Conservation (phyloP, 2,113 vertebrate genomes). For the Thamnophis sirtalis region DNA sequence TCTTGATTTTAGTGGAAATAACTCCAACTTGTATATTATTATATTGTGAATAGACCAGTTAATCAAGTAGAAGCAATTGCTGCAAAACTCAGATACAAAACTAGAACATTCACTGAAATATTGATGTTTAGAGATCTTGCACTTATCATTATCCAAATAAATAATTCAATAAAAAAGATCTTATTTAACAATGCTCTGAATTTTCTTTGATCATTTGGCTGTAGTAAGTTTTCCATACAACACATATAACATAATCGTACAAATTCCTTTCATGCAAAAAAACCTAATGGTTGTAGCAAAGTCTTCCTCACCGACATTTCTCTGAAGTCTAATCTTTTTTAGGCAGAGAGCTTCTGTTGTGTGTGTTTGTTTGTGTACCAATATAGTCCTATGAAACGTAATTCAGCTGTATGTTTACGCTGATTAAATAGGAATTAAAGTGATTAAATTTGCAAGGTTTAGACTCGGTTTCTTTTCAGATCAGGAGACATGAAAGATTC, state of each 20-base stretch:
- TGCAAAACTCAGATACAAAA: constrained; percentile 12
- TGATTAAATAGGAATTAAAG: neutral
- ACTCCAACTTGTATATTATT: constrained; percentile 4
- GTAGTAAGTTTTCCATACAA: neutral
- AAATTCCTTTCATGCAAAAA: neutral
- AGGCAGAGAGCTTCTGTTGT: neutral
- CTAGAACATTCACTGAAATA: constrained; percentile 20
- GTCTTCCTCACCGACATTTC: neutral
- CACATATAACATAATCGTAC: neutral
- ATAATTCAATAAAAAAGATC: neutral
- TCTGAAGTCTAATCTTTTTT: neutral
- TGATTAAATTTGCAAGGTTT: neutral
- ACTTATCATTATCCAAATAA: neutral
- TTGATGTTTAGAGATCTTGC: constrained; percentile 12
- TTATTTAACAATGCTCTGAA: neutral
- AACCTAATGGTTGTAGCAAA: neutral
- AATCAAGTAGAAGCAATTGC: constrained; percentile 20
- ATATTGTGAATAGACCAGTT: constrained; percentile 20
- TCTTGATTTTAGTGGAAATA: constrained; percentile 11
- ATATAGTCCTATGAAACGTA: neutral
- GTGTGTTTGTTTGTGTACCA: neutral
- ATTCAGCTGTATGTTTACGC: neutral
- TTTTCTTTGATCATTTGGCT: neutral
- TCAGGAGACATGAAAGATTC: neutral
- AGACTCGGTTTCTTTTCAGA: neutral